A percentile compares a stretch with the other conserved stretches of the same genome.
These are phyloP conservation scores for Trichechus manatus DNA, from an alignment of 2,113 vertebrate species.

Conservation along the genomic window DNA sequence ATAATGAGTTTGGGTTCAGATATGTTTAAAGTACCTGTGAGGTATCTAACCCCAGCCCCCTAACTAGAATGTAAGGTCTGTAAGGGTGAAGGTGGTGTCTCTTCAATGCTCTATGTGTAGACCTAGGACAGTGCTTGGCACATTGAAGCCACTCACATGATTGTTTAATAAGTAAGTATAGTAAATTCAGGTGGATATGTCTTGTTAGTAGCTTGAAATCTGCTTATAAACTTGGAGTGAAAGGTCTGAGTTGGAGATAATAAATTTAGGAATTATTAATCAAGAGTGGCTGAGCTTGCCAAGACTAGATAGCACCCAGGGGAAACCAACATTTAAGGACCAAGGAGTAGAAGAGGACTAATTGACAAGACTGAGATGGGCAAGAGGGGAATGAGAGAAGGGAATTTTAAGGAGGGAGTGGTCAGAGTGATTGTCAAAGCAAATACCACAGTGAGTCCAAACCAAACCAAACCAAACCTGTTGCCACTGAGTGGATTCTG, in stretches of 20 bases:
- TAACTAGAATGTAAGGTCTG: neutral
- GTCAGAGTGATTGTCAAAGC: neutral
- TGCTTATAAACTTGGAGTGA: slow-evolving; percentile 13
- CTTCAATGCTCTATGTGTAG: neutral
- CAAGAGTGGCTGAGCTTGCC: neutral
- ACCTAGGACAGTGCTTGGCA: neutral
- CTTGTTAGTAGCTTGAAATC: slow-evolving; percentile 39
- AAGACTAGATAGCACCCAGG: neutral
- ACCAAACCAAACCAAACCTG: neutral
- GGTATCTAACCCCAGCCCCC: neutral
- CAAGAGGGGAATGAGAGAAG: neutral
- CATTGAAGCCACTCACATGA: neutral
- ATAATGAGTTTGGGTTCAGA: slow-evolving; percentile 8
- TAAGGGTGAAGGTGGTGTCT: neutral
- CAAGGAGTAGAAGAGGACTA: neutral
- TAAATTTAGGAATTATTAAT: slow-evolving; percentile 35
- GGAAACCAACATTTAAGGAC: neutral
- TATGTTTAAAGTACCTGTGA: neutral
- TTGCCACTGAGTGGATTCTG: no score
- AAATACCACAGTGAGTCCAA: neutral
- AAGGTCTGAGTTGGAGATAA: slow-evolving; percentile 9
- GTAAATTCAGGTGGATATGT: neutral
- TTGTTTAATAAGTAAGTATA: slow-evolving; percentile 8
- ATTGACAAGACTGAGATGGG: neutral
- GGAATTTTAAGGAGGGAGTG: neutral